These are phyloP conservation scores for Drosophila bipectinata DNA, from an alignment of 1,140 invertebrate species.

Conservation along the genomic window DNA sequence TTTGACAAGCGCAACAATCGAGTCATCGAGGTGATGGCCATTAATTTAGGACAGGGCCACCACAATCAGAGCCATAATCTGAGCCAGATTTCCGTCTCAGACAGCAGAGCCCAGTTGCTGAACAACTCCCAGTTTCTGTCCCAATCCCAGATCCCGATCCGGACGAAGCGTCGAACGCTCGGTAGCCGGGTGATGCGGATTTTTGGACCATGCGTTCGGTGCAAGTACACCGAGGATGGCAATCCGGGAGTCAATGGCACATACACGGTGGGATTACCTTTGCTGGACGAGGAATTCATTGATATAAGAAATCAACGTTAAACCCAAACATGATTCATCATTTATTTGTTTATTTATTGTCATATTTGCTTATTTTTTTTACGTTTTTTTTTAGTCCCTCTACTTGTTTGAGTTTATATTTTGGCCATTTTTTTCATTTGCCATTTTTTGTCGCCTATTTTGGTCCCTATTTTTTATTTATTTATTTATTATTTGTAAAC, in stretches of 20 bases:
- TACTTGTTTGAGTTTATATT: background rate
- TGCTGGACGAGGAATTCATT: slow-evolving; percentile 18
- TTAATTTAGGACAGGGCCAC: slow-evolving; percentile 4
- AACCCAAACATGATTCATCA: background rate
- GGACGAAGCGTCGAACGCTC: slow-evolving; percentile 26
- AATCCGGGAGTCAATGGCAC: slow-evolving; percentile 26
- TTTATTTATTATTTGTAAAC: background rate
- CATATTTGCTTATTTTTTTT: background rate
- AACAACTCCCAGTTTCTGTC: slow-evolving; percentile 17
- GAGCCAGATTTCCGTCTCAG: background rate
- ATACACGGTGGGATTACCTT: slow-evolving; percentile 41
- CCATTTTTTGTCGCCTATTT: background rate
- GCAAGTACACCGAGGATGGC: slow-evolving; percentile 41
- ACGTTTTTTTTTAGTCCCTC: background rate
- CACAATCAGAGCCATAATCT: background rate
- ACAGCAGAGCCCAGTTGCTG: slow-evolving; percentile 12
- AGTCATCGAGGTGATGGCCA: slow-evolving; percentile 28
- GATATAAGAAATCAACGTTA: slow-evolving; percentile 5
- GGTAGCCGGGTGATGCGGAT: slow-evolving; percentile 53
- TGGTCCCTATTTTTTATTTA: background rate
- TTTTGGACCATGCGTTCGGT: slow-evolving; percentile 62
- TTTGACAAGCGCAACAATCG: slow-evolving; percentile 50
- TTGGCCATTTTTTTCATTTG: background rate
- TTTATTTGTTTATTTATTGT: slow-evolving; percentile 20
- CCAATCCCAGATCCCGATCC: background rate